phyloP scores from a whole-genome alignment of 2,113 vertebrate genomes.

The Dicentrarchus labrax region DNA sequence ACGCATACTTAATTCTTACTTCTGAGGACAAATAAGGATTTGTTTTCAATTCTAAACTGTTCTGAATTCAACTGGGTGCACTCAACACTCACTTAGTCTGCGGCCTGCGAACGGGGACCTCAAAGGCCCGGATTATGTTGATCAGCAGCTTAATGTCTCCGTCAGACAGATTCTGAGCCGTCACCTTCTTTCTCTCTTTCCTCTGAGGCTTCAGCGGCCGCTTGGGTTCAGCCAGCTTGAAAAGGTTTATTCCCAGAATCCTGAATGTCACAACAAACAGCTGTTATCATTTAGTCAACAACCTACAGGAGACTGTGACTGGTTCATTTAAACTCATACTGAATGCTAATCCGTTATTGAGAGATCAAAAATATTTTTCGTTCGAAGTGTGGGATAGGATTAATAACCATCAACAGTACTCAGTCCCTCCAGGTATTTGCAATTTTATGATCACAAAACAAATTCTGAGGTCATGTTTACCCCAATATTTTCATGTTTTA shows the following conservation, averaged over 20 bases:
- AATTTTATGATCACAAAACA: not conserved
- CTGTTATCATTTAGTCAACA: constrained; percentile 1
- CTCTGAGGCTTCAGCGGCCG: constrained; percentile 93
- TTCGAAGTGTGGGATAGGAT: not conserved
- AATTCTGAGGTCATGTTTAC: not conserved
- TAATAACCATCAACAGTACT: constrained; percentile 19
- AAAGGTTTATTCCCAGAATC: constrained; percentile 92
- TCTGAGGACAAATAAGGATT: not conserved
- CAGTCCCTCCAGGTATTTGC: constrained; percentile 42
- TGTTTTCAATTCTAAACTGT: no score
- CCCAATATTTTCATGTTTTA: not conserved
- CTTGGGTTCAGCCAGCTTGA: constrained; percentile 94
- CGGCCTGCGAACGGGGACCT: constrained; percentile 91
- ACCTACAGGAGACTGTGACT: not conserved
- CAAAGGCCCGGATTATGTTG: constrained; percentile 92
- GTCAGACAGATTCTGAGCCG: constrained; percentile 94
- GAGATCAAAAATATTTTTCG: not conserved
- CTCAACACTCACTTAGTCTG: constrained; percentile 81
- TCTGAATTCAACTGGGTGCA: not conserved
- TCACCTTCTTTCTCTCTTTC: constrained; percentile 96
- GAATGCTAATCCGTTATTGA: not conserved
- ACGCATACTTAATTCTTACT: not conserved
- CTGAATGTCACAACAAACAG: constrained; percentile 74
- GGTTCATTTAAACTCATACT: not conserved
- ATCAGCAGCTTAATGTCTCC: constrained; percentile 94